Base-by-base conservation (phyloP, 1,140 invertebrate genomes). In the Heterodera carotae region DNA sequence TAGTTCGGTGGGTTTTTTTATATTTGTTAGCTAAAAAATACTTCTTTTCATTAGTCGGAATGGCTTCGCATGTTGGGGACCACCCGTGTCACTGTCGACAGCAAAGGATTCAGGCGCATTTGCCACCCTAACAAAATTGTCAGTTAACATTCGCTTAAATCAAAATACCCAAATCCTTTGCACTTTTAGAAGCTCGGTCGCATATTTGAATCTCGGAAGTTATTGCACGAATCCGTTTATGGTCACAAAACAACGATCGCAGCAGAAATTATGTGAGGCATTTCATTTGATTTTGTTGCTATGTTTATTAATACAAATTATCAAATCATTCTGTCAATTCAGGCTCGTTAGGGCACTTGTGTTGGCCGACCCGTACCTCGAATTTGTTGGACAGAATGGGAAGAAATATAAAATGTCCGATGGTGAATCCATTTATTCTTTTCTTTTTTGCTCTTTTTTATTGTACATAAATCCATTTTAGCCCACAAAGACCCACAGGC, bases 211-310 rank as follows among this genome's bases (percentile, higher is more conserved):
- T 34, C 78, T 10, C 79, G 79, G 2, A 68, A 62, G 22, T 15
- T 31, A 18, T 27, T 80, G 15, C 81, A 80, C 53, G 80, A 83
- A 3, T 33, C 27, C 8, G 39, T 80, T 29, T 80, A 80, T 69
- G 33, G 77, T 15, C 79, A 80, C 64, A 80, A 80, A 69, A 83
- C 79, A 15, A 39, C 29, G 25, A 60, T 80, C 18, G 48, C 70
- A 8, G 36, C 67, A 29, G 81, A 80, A 31, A 2, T 33, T 15
- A 29, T 81, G 80, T 82, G 27, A 53, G 56, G 4, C 27, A 66
- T 56, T 22, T 2, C 5, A 22, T 56, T 56, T 56, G 22, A 56
- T 56, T 56, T 53, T 53, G 15, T 43, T 43, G 39, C n/a, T 8
- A 43, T 43, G 39, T 43, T 43, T 43, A 0, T 43, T n/a, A n/a